These are phyloP conservation scores for Sarotherodon lohbergeri DNA, from an alignment of 2,113 vertebrate genomes.

Conservation along the genomic window DNA sequence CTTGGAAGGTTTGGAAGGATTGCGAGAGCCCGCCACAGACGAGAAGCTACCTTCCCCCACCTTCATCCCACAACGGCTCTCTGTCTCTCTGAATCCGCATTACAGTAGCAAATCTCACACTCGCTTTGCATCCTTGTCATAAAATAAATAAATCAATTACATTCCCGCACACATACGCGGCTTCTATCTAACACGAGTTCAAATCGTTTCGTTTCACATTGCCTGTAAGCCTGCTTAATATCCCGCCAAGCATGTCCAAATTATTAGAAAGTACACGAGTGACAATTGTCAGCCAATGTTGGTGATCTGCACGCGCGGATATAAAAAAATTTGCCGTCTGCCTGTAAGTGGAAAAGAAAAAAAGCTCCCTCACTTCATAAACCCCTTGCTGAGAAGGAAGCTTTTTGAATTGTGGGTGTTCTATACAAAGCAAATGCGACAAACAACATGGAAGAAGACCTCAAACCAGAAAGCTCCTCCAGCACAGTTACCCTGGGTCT, in stretches of 20 bases:
- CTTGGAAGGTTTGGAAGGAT: conserved; percentile 74
- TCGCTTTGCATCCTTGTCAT: conserved; percentile 64
- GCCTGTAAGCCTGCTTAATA: conserved; percentile 63
- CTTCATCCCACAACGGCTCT: conserved; percentile 45
- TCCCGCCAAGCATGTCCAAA: conserved; percentile 53
- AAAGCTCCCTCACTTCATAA: conserved; percentile 22
- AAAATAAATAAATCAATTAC: conserved; percentile 72
- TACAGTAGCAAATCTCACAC: conserved; percentile 69
- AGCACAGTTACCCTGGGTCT: conserved; percentile 9
- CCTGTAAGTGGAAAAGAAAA: conserved; percentile 1
- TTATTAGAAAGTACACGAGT: conserved; percentile 60
- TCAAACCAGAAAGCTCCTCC: not conserved
- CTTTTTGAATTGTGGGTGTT: conserved; percentile 60
- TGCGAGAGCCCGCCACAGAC: conserved; percentile 42
- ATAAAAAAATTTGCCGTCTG: conserved; percentile 50
- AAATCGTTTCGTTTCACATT: conserved; percentile 60
- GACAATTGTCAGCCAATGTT: conserved; percentile 57
- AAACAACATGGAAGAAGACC: conserved; percentile 23
- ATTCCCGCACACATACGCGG: conserved; percentile 37
- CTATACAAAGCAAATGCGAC: conserved; percentile 26
- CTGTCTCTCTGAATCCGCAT: conserved; percentile 53
- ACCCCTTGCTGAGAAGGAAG: conserved; percentile 16
- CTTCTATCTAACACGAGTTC: conserved; percentile 39
- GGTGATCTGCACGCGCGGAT: conserved; percentile 14
- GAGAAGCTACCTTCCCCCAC: conserved; percentile 63